These are phyloP conservation scores for Diglossa brunneiventris DNA, from an alignment of 2,113 vertebrate genomes.

Conservation along the genomic window DNA sequence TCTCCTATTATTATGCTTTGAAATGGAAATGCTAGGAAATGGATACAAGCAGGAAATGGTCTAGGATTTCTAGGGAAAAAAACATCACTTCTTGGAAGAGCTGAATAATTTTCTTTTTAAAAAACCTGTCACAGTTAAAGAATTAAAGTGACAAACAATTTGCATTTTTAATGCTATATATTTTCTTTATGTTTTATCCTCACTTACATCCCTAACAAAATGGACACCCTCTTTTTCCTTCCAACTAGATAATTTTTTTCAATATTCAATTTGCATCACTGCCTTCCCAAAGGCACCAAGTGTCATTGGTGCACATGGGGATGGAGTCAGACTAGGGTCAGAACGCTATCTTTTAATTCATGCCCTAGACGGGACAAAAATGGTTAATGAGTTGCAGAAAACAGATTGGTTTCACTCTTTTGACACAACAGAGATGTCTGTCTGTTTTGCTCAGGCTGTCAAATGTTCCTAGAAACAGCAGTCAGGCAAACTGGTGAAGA, in stretches of 20 bases:
- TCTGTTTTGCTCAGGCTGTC: neutral
- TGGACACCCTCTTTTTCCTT: neutral
- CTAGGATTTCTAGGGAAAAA: conserved; percentile 6
- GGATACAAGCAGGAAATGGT: neutral
- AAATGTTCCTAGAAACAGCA: neutral
- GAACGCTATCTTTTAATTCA: neutral
- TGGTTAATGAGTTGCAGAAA: neutral
- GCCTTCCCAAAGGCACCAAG: neutral
- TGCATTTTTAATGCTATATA: neutral
- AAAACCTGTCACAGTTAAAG: neutral
- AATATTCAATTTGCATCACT: rapidly evolving
- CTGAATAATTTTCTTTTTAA: neutral
- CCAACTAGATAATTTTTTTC: neutral
- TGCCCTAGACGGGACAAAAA: neutral
- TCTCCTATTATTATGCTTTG: neutral
- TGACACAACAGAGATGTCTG: neutral
- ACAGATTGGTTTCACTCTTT: neutral
- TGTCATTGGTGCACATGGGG: neutral
- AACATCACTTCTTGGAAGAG: neutral
- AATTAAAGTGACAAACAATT: neutral
- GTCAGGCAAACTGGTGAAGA: neutral
- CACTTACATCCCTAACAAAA: neutral
- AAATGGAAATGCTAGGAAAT: neutral
- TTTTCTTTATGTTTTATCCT: neutral
- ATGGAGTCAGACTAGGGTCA: neutral